phyloP scores from a whole-genome alignment of 1,140 invertebrate genomes.

The Meteorus sp. region DNA sequence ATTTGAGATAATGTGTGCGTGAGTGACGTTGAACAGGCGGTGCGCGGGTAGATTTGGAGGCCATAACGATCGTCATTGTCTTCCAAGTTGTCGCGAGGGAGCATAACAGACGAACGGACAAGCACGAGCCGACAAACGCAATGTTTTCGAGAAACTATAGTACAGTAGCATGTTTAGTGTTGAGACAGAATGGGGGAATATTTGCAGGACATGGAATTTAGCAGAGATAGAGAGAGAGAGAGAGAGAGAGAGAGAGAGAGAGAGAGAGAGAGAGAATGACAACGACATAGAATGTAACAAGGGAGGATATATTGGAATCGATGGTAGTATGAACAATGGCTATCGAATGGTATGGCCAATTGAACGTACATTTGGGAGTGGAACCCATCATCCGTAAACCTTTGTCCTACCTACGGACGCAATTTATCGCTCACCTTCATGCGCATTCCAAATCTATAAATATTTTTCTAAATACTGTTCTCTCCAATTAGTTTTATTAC shows the following conservation, averaged over 20 bases:
- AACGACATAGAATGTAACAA: neutral
- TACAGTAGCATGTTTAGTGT: too few species aligned
- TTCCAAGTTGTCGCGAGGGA: slow-evolving; percentile 1
- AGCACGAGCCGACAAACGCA: slow-evolving; percentile 5
- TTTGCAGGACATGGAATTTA: neutral
- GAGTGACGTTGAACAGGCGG: neutral
- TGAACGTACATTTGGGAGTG: slow-evolving; percentile 33
- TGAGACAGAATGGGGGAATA: too few species aligned
- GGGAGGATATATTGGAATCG: neutral
- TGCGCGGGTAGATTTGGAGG: neutral
- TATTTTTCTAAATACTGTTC: too few species aligned
- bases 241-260: slow-evolving; percentile 15
- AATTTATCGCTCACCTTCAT: slow-evolving; percentile 1
- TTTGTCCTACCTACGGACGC: neutral
- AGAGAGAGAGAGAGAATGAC: slow-evolving; percentile 11
- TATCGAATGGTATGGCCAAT: slow-evolving; percentile 33
- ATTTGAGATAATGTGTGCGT: too few species aligned
- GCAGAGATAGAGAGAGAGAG: slow-evolving; percentile 12
- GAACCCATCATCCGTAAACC: slow-evolving; percentile 34
- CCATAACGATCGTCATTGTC: slow-evolving; percentile 8
- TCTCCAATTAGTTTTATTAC: neutral
- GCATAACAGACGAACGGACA: slow-evolving; percentile 7
- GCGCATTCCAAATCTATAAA: too few species aligned
- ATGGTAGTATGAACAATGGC: slow-evolving; percentile 26
- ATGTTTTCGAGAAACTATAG: neutral